Evolutionary conservation across 2,888 invertebrate genomes (phyloP), one percentile per base, ranked within the genome.

Genomic region (Amphipoea oculea): DNA sequence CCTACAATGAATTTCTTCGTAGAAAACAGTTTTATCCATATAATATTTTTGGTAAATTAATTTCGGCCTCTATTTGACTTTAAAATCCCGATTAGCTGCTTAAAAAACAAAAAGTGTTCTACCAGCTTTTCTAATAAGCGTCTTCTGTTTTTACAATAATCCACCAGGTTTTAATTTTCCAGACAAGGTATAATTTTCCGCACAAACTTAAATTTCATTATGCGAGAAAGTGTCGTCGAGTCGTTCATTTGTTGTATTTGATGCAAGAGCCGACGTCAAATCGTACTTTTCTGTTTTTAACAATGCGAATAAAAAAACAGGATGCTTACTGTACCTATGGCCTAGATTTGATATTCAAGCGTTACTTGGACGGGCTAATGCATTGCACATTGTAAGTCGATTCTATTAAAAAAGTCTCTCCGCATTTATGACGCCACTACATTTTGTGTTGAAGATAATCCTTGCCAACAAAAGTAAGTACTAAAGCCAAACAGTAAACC

Each of bases 381-480:
- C 23, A n/a, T 23, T 63, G 4, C 20, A 29, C 40, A 42, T 75
- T 51, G 40, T 54, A 17, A 40, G 29, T 51, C 20, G 3, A 75
- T 74, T 29, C 17, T 42, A 42, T 54, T 40, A 60, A 60, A 60
- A 60, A 70, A 63, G 23, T 11, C 17, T 76, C 23, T 4, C 17
- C 40, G 17, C 17, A 40, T 48, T 65, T 62, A 40, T 67, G 45
- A 54, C 77, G 23, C 51, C 51, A 62, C 66, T 36, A 20, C 48
- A 60, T 67, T 63, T 60, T 29, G 29, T 29, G n/a, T 60, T 36
- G 51, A 67, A 76, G 60, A 54, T 23, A 60, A 82, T 76, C 45
- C 54, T 68, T 83, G 77, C 78, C 78, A 83, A 77, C 36, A 76
- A 81, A 78, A 69, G 14, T 79, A 62, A 62, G 45, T 54, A 54